Evolutionary conservation across 2,113 vertebrate species (phyloP).

Genomic region (Lagenorhynchus albirostris): DNA sequence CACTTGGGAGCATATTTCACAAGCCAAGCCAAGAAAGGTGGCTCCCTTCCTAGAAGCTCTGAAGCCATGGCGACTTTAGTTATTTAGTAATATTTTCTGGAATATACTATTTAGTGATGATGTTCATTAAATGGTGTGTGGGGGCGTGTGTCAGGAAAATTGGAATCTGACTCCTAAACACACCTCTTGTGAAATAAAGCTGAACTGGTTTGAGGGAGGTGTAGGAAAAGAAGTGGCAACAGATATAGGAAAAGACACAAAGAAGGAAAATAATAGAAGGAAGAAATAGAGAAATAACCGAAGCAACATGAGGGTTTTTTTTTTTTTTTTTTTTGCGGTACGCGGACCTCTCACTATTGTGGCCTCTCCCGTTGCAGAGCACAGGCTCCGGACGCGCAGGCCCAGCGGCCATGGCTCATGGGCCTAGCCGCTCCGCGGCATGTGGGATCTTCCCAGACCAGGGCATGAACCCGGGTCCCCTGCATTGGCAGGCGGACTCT

Average conservation of each 20-base stretch:
- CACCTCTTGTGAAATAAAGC: not conserved
- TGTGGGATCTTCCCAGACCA: no score
- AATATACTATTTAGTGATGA: conserved; percentile 18
- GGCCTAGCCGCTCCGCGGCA: no score
- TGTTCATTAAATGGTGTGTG: not conserved
- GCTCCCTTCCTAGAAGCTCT: not conserved
- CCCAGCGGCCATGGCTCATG: no score
- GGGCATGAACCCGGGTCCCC: no score
- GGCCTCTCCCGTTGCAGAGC: no score
- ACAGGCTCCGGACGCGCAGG: no score
- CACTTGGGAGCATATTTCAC: not conserved
- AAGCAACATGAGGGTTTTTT: not conserved
- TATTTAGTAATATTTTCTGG: conserved; percentile 39
- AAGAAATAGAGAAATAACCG: not conserved
- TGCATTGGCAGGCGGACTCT: no score
- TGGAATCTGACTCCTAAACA: not conserved
- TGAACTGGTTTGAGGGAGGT: not conserved
- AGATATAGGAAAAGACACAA: not conserved
- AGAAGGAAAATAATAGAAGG: not conserved
- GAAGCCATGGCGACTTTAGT: conserved; percentile 27
- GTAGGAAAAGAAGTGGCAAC: not conserved
- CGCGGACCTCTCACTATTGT: no score
- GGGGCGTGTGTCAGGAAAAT: not conserved
- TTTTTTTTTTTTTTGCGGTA: not conserved
- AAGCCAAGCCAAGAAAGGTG: not conserved